A percentile compares a stretch with the other conserved stretches of the same genome.
These are phyloP conservation scores for Agrotis segetum DNA, from an alignment of 2,888 invertebrate genomes.

Conservation along the genomic window DNA sequence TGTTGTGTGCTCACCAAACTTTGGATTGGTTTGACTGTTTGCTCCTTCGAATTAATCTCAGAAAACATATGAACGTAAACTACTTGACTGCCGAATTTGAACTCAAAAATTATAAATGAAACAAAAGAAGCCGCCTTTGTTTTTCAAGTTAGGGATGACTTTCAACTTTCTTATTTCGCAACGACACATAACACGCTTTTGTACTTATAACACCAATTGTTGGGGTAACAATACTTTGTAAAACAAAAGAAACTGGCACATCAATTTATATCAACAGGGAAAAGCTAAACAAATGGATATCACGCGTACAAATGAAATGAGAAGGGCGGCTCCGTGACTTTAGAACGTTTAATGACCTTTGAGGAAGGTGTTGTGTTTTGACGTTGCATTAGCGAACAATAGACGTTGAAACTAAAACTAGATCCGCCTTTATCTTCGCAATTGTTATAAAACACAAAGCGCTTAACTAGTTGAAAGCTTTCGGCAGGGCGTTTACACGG, in stretches of 20 bases:
- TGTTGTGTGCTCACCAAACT: constrained; percentile 42
- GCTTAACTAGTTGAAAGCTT: constrained; percentile 83
- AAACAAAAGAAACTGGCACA: constrained; percentile 73
- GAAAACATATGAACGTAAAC: constrained; percentile 10
- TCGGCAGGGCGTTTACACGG: constrained; percentile 66
- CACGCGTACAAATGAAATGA: constrained; percentile 71
- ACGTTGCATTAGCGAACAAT: constrained; percentile 86
- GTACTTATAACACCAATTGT: constrained; percentile 59
- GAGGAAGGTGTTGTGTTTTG: constrained; percentile 78
- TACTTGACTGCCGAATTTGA: not conserved
- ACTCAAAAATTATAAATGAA: constrained; percentile 9
- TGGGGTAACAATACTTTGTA: constrained; percentile 65
- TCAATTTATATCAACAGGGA: constrained; percentile 66
- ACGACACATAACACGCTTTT: constrained; percentile 51
- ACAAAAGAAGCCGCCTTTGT: constrained; percentile 15
- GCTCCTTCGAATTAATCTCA: constrained; percentile 4
- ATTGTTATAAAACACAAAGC: constrained; percentile 84
- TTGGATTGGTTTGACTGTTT: constrained; percentile 41
- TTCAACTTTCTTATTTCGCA: constrained; percentile 44
- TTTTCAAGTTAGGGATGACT: constrained; percentile 39
- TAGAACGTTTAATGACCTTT: constrained; percentile 81
- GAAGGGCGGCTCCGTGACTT: constrained; percentile 75
- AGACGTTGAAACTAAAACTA: constrained; percentile 81
- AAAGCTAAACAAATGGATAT: constrained; percentile 71
- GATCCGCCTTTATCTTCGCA: constrained; percentile 81